A percentile compares a stretch with the other conserved stretches of the same genome.
These are phyloP conservation scores for Theropithecus gelada DNA, from an alignment of 2,113 vertebrate species.

Conservation along the genomic window DNA sequence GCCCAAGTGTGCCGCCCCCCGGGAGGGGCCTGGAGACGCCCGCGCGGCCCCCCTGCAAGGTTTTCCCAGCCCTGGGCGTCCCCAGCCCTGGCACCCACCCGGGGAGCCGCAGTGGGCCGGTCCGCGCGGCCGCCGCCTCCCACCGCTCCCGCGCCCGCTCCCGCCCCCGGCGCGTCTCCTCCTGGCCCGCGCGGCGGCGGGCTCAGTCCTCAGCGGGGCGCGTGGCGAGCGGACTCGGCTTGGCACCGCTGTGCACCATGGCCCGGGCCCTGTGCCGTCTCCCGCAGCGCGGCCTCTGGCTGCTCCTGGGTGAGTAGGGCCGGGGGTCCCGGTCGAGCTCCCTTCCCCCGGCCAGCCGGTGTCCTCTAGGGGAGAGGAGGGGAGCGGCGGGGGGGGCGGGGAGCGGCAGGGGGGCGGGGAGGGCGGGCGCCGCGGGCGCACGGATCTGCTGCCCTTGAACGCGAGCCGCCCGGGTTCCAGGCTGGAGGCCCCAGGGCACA, in stretches of 20 bases:
- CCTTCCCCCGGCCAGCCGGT: background rate
- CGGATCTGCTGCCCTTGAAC: background rate
- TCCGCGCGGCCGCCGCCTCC: background rate
- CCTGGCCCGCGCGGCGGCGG: too few species aligned
- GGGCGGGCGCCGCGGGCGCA: background rate
- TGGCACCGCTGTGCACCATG: background rate
- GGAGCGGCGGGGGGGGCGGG: background rate
- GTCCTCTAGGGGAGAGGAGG: background rate
- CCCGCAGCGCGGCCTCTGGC: conserved; percentile 52
- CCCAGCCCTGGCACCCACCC: background rate
- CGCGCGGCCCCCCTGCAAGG: background rate
- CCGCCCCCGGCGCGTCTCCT: background rate
- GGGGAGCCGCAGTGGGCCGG: background rate
- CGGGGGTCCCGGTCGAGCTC: background rate
- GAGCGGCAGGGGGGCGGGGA: background rate
- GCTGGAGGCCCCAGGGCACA: background rate
- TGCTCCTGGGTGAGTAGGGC: conserved; percentile 71
- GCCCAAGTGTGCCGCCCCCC: rapidly evolving
- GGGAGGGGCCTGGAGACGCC: background rate
- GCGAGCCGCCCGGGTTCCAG: too few species aligned
- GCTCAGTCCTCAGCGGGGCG: background rate
- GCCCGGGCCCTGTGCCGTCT: background rate
- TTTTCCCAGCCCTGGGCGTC: background rate
- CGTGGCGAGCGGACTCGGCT: background rate
- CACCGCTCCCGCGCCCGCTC: background rate